Base-by-base conservation (phyloP, 2,797 vertebrate genomes). In the Calcarius lapponicus region DNA sequence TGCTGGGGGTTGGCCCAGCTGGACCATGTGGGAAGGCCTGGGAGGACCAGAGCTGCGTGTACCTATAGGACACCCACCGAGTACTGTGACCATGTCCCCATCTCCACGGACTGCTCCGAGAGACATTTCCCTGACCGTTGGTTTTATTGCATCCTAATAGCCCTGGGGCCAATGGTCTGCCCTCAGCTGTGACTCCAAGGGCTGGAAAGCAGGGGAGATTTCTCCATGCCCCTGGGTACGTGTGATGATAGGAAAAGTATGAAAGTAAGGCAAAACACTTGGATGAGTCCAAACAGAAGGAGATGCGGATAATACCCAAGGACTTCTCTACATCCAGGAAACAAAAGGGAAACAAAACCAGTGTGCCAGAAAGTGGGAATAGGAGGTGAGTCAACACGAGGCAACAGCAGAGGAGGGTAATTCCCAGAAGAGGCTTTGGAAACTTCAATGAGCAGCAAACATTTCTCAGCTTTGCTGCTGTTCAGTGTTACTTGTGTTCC, bases 231-330 rank as follows among this genome's bases (percentile, higher is more conserved):
- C 24, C 67, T 24, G 45, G 42, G 24, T 53, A 62, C 3, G 1
- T 9, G 22, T 34, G 36, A 64, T 61, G 72, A 89, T 53, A 83
- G 67, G 53, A 60, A 66, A 85, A 88, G 42, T 29, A 86, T 25
- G 69, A 82, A 80, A 94, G 71, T 47, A 87, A 56, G 38, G 81
- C 53, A 78, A 76, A 91, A 56, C 53, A 24, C 19, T 54, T 60
- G 53, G 26, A 60, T 65, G 75, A 93, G 32, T 53, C 42, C 80
- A 79, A 96, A 92, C 31, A 94, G 90, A 83, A 86, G 38, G 79
- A 86, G 47, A 25, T 43, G 18, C 11, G 40, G 70, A 86, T 81
- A 90, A 40, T 17, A 84, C 13, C 24, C 80, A 86, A 93, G 69
- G 90, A 75, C 51, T 79, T 57, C 34, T 88, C 60, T n/a, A 64